Percentiles rank a stretch among this genome's conserved stretches.
Conservation (phyloP, 2,113 vertebrate species). For the Fregata magnificens region DNA sequence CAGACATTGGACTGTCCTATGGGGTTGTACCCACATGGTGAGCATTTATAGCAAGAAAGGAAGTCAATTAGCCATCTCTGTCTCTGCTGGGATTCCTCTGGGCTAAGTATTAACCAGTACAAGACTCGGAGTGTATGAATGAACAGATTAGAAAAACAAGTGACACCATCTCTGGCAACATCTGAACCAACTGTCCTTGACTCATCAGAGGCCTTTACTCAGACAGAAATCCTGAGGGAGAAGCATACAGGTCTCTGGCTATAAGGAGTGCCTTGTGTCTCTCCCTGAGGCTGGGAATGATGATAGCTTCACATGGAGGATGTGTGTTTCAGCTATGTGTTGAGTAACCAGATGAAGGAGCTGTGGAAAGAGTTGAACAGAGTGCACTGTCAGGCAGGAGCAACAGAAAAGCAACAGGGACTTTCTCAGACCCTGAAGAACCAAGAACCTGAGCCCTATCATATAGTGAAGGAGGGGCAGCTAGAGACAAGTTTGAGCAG, state of each 20-base stretch:
- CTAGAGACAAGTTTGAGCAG: not conserved
- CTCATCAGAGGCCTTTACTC: not conserved
- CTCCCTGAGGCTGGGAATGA: not conserved
- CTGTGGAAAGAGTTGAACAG: not conserved
- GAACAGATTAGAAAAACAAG: not conserved
- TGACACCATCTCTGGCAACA: not conserved
- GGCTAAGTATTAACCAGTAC: not conserved
- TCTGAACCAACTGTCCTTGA: not conserved
- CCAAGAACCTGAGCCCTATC: not conserved
- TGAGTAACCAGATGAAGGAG: not conserved
- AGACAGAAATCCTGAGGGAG: not conserved
- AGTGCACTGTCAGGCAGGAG: not conserved
- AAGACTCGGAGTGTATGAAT: not conserved
- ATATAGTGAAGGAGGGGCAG: not conserved
- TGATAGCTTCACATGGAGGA: not conserved
- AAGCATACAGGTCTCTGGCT: not conserved
- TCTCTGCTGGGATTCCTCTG: not conserved
- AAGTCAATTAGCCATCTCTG: not conserved
- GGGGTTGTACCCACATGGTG: not conserved
- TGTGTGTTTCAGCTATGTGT: too few species aligned
- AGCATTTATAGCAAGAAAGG: not conserved
- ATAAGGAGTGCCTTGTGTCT: not conserved
- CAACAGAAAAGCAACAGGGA: not conserved
- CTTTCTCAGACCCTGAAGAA: not conserved
- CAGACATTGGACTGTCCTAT: not conserved